phyloP scores from a whole-genome alignment of 2,888 invertebrate species.

The Harpalus rubripes region DNA sequence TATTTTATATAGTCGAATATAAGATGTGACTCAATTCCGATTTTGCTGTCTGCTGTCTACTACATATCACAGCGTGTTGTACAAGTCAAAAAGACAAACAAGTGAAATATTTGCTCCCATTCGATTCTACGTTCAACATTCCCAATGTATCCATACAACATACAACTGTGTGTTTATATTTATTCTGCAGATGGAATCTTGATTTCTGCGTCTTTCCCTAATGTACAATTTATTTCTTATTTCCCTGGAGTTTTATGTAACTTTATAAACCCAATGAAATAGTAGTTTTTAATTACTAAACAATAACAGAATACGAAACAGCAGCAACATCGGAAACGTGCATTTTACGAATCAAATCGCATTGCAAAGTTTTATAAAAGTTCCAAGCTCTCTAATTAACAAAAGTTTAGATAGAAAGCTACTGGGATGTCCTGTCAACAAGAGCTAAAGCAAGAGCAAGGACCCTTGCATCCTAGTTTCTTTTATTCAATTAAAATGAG shows the following conservation, averaged over 20 bases:
- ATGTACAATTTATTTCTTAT: constrained; percentile 14
- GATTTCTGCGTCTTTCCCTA: constrained; percentile 36
- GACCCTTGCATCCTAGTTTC: constrained; percentile 45
- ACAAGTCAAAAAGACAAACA: constrained; percentile 61
- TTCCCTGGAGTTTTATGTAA: constrained; percentile 2
- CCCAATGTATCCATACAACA: constrained; percentile 50
- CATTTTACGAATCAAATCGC: constrained; percentile 46
- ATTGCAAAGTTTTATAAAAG: constrained; percentile 56
- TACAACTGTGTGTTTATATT: constrained; percentile 55
- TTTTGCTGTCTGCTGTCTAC: constrained; percentile 8
- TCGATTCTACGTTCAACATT: constrained; percentile 32
- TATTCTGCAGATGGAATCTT: constrained; percentile 55
- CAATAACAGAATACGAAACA: constrained; percentile 46
- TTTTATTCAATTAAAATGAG: constrained; percentile 53
- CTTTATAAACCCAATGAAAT: constrained; percentile 46
- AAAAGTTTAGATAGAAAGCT: constrained; percentile 55
- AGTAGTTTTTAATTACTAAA: constrained; percentile 60
- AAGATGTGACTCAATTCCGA: constrained; percentile 28
- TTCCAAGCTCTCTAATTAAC: constrained; percentile 62
- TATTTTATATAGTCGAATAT: constrained; percentile 52
- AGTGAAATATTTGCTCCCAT: constrained; percentile 56
- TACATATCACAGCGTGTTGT: constrained; percentile 36
- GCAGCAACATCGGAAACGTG: neutral
- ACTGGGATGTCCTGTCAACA: constrained; percentile 34
- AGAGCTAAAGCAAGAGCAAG: constrained; percentile 1